Conservation (phyloP, 2,113 vertebrate genomes). For the Mixornis gularis region DNA sequence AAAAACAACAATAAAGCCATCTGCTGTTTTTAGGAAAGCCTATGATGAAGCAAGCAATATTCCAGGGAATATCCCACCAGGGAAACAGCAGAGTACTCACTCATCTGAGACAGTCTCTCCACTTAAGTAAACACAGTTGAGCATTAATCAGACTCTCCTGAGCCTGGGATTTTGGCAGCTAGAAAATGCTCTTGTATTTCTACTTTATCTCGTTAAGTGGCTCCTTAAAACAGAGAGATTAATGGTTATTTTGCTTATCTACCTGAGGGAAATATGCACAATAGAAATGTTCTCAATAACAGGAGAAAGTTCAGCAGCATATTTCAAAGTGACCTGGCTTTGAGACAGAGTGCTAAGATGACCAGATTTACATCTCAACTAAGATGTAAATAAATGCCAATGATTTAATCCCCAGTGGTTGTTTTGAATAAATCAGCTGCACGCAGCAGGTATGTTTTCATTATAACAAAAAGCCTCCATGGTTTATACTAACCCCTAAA, state of each 20-base stretch:
- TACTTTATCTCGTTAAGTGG: not conserved
- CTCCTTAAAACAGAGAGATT: not conserved
- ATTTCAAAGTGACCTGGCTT: not conserved
- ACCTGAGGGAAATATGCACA: not conserved
- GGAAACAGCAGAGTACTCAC: not conserved
- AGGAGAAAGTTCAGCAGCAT: not conserved
- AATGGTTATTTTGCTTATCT: not conserved
- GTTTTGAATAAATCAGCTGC: not conserved
- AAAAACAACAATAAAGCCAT: not conserved
- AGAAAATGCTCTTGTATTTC: not conserved
- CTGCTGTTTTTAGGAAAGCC: not conserved
- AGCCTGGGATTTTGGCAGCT: not conserved
- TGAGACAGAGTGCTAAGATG: not conserved
- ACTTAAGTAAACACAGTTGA: not conserved
- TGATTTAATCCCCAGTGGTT: not conserved
- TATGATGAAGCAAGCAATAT: not conserved
- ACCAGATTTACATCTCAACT: not conserved
- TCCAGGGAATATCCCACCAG: not conserved
- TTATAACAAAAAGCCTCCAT: not conserved
- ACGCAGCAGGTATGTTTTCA: not conserved
- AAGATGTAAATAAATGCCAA: not conserved
- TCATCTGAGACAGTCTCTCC: not conserved
- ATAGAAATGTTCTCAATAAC: not conserved
- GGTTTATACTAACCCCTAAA: not conserved
- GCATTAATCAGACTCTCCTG: not conserved